Evolutionary conservation across 2,888 invertebrate species (phyloP), one percentile per base, ranked within the genome.

Genomic region (Lasioglossum pauxillum): DNA sequence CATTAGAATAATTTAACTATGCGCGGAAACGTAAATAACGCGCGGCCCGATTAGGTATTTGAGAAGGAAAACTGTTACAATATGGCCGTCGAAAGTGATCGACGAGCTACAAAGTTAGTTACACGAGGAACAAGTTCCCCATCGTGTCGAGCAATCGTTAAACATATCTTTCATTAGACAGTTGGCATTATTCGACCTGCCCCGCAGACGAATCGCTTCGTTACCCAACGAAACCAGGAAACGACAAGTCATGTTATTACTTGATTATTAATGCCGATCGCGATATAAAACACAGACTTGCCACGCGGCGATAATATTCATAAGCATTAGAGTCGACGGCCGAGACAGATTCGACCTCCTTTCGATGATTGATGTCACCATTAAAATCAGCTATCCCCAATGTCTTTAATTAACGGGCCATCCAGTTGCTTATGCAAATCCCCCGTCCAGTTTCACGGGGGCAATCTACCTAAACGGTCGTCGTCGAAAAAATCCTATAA

Each of bases 281-380:
- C 44, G 71, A 49, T 27, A 1, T 49, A 41, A 67, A 41, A 73
- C 49, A 73, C 49, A 5, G 7, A 41, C 64, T 19, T 60, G n/a
- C 73, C 64, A 44, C 27, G 67, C 53, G 49, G 19, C 46, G 23
- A 72, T 74, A 69, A 75, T 75, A 80, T 73, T 57, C 14, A 53
- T 67, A 53, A 44, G 41, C 31, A n/a, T 19, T 73, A 49, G 44
- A 53, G 35, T 27, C 72, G 5, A 41, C 31, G 2, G 12, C 2
- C 38, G 19, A 57, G 14, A 14, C 19, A 14, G 23, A 31, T 64
- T 60, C 46, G 46, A 69, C 69, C 23, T 80, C 46, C 46, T 64
- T 38, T 23, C 27, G 10, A 38, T 53, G 41, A 73, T 67, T 31
- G 60, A 64, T 49, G 38, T 41, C 44, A 14, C 31, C 35, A 16